Evolutionary conservation across 2,797 vertebrate genomes (phyloP), one percentile per base, ranked within the genome.

Genomic region (Sus cebifrons): DNA sequence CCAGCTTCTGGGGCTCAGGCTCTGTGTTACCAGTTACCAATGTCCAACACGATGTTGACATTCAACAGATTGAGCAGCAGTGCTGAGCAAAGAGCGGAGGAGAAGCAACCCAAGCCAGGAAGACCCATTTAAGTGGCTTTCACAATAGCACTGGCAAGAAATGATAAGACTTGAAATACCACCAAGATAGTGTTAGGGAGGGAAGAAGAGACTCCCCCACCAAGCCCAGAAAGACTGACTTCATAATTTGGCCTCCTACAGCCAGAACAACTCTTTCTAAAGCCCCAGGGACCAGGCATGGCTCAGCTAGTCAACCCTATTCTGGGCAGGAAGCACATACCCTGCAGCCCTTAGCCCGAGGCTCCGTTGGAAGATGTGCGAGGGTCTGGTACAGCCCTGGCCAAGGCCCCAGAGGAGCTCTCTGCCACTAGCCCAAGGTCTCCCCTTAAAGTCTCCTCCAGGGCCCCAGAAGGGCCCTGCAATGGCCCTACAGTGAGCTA

Each of bases 391-490:
- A 62, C 6, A 40, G 0, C 36, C n/a, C 21, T 89, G 29, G 29
- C 16, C 40, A 40, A 64, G 16, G 29, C 17, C 73, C 29, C 29
- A 64, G 58, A 17, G 68, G 3, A 85, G 29, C 40, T 85, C 15
- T 62, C 25, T 74, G 27, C 44, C 29, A 23, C 20, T n/a, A 40
- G 89, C 25, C 56, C 58, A 73, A 20, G 4, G 15, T 18, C 0
- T 65, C 13, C 16, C 20, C 40, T 91, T 86, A 25, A 73, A 54
- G 36, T 78, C 4, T 73, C 7, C 1, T 15, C 44, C 86, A 0
- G 85, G 96, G 94, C 21, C 97, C 95, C 65, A 96, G 71, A 96
- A 96, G 65, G 5, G 44, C 91, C 25, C 40, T 71, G 6, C 27
- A 1, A 29, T 3, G 1, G 1, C 73, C 68, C 54, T 98, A 83